These are phyloP conservation scores for Halichoerus grypus DNA, from an alignment of 2,113 vertebrate species.

Conservation along the genomic window DNA sequence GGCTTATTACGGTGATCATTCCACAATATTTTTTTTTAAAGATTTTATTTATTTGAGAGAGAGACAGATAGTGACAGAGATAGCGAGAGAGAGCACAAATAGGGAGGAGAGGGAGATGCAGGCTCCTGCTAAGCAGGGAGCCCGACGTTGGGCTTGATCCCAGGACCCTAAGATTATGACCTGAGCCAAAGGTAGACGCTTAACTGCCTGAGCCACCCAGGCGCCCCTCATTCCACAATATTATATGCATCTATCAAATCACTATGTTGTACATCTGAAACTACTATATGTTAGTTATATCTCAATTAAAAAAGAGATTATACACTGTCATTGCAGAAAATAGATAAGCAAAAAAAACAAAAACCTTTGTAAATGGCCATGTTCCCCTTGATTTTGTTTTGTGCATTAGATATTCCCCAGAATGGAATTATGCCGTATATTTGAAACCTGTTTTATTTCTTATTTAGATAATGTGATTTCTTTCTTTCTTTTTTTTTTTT, in stretches of 20 bases:
- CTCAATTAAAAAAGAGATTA: background rate
- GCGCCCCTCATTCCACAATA: background rate
- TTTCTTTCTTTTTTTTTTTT: background rate
- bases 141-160: too few relatives aligned
- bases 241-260: background rate
- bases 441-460: slow-evolving; percentile 4
- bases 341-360: background rate
- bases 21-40: too few relatives aligned
- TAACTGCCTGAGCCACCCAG: too few relatives aligned
- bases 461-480: background rate
- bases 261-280: background rate
- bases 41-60: too few relatives aligned
- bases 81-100: too few relatives aligned
- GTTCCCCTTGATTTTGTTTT: background rate
- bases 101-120: too few relatives aligned
- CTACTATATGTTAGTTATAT: background rate
- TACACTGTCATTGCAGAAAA: background rate
- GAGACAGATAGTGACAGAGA: too few relatives aligned
- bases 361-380: background rate
- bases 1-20: background rate
- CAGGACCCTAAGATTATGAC: too few relatives aligned
- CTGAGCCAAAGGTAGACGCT: too few relatives aligned
- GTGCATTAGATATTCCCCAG: background rate
- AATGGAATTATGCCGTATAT: background rate
- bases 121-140: too few relatives aligned